Evolutionary conservation across 2,113 vertebrate genomes (phyloP), one percentile per base, ranked within the genome.

Genomic region (Saimiri boliviensis): DNA sequence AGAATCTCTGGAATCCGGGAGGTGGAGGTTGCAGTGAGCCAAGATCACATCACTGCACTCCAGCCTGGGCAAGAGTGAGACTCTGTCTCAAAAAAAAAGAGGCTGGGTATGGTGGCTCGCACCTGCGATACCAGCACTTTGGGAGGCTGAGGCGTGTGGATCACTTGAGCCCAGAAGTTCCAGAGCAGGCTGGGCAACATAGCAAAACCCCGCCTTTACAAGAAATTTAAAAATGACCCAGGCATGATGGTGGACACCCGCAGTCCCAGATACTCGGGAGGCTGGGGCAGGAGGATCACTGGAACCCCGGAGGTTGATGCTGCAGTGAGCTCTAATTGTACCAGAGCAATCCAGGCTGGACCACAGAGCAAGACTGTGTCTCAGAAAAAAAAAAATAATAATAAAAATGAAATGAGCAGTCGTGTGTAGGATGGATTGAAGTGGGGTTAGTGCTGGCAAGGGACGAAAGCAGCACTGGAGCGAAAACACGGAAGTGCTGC

Each of bases 371-470:
- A 68, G 66, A 68, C 16, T 35, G 16, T 35, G 7, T 17, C 32
- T 68, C 66, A 68, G 16, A 68, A 35, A 32, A 68, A 35, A 68
- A 66, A 35, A 3, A 35, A 66, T 35, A 68, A 17, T 35, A 68
- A 68, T 68, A 12, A 37, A 71, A 40, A 37, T 10, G n/a, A 68
- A 32, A 37, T 2, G 60, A n/a, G 4, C 14, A 30, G 14, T 21
- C 37, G 1, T 1, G 3, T 2, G 12, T 5, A 11, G 49, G 74
- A 23, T 8, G n/a, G 14, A 30, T 8, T 30, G 56, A 76, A 13
- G 14, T 2, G 86, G 35, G 35, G 52, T 89, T 12, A 49, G n/a
- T 2, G 27, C 27, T 20, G 25, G 10, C 0, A 0, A 8, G 7
- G 14, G 54, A 14, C 52, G 42, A 27, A 13, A 2, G 68, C 20